phyloP scores from a whole-genome alignment of 2,888 invertebrate species.

The Masnerella sp. region DNA sequence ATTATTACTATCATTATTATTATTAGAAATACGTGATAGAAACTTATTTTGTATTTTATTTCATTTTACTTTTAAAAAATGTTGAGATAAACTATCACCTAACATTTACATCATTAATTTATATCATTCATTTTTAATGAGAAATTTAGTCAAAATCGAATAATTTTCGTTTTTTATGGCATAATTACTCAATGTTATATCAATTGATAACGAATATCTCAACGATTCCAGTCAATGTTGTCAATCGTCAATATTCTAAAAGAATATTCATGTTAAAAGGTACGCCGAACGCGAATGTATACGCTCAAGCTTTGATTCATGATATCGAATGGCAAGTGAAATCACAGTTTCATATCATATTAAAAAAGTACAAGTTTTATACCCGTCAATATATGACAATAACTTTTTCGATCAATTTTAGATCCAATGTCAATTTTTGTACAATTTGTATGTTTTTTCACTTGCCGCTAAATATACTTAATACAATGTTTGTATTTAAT shows the following conservation, averaged over 20 bases:
- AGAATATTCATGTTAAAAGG: slow-evolving; percentile 6
- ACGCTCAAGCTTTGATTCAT: slow-evolving; percentile 23
- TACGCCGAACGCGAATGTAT: slow-evolving; percentile 1
- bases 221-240: background rate
- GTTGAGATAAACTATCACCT: too few relatives aligned
- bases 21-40: background rate
- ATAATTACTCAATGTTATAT: background rate
- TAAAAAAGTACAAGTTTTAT: slow-evolving; percentile 13
- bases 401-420: slow-evolving; percentile 14
- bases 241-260: slow-evolving; percentile 5
- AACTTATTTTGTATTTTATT: too few relatives aligned
- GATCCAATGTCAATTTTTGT: slow-evolving; percentile 17
- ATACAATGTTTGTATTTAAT: slow-evolving; percentile 16
- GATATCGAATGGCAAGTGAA: slow-evolving; percentile 24
- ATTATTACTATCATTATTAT: background rate
- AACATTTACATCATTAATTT: too few relatives aligned
- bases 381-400: slow-evolving; percentile 17
- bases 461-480: slow-evolving; percentile 6
- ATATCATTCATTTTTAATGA: background rate
- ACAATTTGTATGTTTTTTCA: slow-evolving; percentile 4
- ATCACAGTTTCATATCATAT: slow-evolving; percentile 1
- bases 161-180: background rate
- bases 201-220: background rate
- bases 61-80: too few relatives aligned
- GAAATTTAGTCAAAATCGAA: background rate